Percentiles rank a stretch among this genome's conserved stretches.
These are phyloP conservation scores for Drosophila diplacantha DNA, from an alignment of 2,888 invertebrate species.

Conservation along the genomic window DNA sequence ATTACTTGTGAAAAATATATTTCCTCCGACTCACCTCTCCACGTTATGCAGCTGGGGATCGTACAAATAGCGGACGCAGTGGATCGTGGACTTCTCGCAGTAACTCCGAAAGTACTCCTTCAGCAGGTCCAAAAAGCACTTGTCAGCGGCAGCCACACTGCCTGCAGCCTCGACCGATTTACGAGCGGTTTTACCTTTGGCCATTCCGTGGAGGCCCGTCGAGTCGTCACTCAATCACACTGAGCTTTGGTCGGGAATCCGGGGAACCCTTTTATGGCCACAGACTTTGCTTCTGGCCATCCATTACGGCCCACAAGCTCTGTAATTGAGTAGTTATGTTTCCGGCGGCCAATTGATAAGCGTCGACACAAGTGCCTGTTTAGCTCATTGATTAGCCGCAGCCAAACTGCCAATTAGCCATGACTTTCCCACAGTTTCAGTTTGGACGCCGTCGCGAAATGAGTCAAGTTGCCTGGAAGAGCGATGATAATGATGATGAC, in stretches of 20 bases:
- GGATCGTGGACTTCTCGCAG: constrained; percentile 73
- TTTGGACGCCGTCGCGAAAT: constrained; percentile 38
- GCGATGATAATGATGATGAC: constrained; percentile 43
- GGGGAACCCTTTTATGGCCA: constrained; percentile 34
- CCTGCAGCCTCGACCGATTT: constrained; percentile 2
- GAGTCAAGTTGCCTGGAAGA: constrained; percentile 35
- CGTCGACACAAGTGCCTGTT: constrained; percentile 26
- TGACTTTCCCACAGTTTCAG: constrained; percentile 16
- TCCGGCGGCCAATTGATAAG: constrained; percentile 48
- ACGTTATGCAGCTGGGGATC: constrained; percentile 64
- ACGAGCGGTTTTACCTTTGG: constrained; percentile 16
- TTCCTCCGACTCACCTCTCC: constrained; percentile 61
- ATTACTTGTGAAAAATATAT: too few relatives aligned
- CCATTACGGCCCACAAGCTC: constrained; percentile 52
- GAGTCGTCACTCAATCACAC: constrained; percentile 19
- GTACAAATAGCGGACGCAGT: constrained; percentile 74
- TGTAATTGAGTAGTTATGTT: constrained; percentile 65
- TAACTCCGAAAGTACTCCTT: constrained; percentile 68
- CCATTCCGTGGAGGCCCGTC: constrained; percentile 20
- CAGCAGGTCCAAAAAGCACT: constrained; percentile 52
- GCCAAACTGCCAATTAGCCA: constrained; percentile 45
- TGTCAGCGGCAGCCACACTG: constrained; percentile 14
- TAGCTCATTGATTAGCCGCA: constrained; percentile 55
- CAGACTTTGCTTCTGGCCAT: constrained; percentile 4
- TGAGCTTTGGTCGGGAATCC: constrained; percentile 17